phyloP scores from a whole-genome alignment of 2,113 vertebrate genomes.

The Heteronetta atricapilla region DNA sequence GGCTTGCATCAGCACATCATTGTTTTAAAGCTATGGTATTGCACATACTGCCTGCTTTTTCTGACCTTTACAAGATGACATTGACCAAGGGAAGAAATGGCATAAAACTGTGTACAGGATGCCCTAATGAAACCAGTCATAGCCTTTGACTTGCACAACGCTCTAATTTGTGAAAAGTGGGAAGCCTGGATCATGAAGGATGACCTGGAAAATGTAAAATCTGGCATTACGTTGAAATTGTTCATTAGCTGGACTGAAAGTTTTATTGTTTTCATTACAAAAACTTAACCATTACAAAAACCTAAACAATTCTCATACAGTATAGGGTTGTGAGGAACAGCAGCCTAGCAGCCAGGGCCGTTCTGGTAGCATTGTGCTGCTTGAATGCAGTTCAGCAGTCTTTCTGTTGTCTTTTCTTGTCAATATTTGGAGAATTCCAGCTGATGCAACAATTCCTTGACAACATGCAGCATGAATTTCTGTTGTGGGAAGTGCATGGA shows the following conservation, averaged over 20 bases:
- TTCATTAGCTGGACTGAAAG: not conserved
- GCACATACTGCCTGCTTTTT: not conserved
- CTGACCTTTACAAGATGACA: not conserved
- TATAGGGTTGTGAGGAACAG: not conserved
- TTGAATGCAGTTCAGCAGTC: not conserved
- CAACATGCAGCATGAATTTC: accelerated
- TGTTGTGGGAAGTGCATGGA: not conserved
- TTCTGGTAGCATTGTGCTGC: not conserved
- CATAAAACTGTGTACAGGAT: not conserved
- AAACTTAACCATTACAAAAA: too few relatives aligned
- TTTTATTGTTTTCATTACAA: too few relatives aligned
- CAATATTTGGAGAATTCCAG: not conserved
- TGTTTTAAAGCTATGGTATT: not conserved
- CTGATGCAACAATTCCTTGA: not conserved
- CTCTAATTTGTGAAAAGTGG: not conserved
- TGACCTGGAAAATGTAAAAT: not conserved
- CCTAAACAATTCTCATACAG: not conserved
- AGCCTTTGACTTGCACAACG: not conserved
- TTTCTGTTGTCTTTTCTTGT: not conserved
- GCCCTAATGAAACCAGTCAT: not conserved
- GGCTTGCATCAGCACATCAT: not conserved
- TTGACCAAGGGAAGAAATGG: not conserved
- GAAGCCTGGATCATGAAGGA: not conserved
- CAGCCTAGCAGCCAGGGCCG: not conserved
- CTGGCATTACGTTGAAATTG: not conserved